These are phyloP conservation scores for Dolichomitus sp. DNA, from an alignment of 2,888 invertebrate genomes.

Conservation along the genomic window DNA sequence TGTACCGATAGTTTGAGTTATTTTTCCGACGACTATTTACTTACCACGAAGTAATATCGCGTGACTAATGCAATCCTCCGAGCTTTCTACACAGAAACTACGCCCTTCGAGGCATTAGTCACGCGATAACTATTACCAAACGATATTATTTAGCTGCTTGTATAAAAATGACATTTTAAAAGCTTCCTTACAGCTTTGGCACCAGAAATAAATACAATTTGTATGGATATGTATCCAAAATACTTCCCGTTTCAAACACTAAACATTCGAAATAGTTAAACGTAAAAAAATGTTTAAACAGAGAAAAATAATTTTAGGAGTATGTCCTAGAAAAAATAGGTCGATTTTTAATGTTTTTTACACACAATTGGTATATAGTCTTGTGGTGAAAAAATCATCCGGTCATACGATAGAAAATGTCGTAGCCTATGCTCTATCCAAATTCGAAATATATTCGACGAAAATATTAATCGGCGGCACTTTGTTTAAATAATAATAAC, in stretches of 20 bases:
- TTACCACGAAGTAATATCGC: conserved; percentile 4
- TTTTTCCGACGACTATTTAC: neutral
- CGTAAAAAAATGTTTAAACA: neutral
- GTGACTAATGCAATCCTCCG: neutral
- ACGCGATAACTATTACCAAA: conserved; percentile 9
- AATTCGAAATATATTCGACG: too few relatives aligned
- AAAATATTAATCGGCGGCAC: too few relatives aligned
- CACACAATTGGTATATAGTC: too few relatives aligned
- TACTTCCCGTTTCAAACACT: too few relatives aligned
- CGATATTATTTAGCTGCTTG: conserved; percentile 1
- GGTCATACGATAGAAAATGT: too few relatives aligned
- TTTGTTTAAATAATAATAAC: too few relatives aligned
- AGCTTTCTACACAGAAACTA: conserved; percentile 5
- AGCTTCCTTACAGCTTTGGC: neutral
- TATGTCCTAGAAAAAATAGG: too few relatives aligned
- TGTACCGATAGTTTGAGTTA: neutral
- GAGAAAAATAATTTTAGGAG: too few relatives aligned
- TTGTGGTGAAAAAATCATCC: too few relatives aligned
- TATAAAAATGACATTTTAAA: neutral
- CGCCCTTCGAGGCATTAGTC: neutral
- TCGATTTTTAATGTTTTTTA: too few relatives aligned
- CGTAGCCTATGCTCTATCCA: too few relatives aligned
- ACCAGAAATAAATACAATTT: neutral
- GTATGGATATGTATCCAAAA: neutral
- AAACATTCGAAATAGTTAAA: neutral